Evolutionary conservation across 2,113 vertebrate genomes (phyloP).

Genomic region (Zosterops japonicus): DNA sequence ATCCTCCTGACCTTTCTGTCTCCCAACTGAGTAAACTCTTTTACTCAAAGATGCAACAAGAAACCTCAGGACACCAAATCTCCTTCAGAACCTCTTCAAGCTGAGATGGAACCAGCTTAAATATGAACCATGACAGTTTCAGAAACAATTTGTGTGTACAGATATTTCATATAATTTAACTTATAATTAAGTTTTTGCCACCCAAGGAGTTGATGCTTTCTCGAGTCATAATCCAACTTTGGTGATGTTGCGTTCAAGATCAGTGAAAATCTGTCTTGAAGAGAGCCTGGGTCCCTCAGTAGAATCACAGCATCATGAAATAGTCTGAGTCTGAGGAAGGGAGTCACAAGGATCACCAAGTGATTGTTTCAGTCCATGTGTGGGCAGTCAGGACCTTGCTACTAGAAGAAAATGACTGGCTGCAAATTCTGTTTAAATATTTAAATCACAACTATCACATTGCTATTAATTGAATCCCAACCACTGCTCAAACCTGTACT

Average conservation of each 20-base stretch:
- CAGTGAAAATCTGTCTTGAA: background rate
- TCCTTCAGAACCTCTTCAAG: background rate
- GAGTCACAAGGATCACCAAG: background rate
- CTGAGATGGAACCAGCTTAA: background rate
- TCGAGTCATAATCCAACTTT: rapidly evolving
- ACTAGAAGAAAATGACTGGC: rapidly evolving
- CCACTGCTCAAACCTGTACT: background rate
- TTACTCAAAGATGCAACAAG: background rate
- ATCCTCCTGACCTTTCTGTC: background rate
- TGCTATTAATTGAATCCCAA: background rate
- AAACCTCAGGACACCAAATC: background rate
- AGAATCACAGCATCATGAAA: background rate
- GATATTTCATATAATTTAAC: background rate
- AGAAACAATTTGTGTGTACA: background rate
- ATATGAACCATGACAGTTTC: rapidly evolving
- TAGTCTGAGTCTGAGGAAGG: background rate
- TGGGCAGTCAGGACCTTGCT: background rate
- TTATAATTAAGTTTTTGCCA: background rate
- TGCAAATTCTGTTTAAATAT: background rate
- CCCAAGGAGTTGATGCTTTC: background rate
- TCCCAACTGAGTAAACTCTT: background rate
- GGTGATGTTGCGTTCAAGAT: background rate
- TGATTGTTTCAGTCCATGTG: too few species aligned
- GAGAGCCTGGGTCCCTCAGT: rapidly evolving
- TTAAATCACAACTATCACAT: background rate